phyloP scores from a whole-genome alignment of 2,797 vertebrate genomes.

The Characodon lateralis region DNA sequence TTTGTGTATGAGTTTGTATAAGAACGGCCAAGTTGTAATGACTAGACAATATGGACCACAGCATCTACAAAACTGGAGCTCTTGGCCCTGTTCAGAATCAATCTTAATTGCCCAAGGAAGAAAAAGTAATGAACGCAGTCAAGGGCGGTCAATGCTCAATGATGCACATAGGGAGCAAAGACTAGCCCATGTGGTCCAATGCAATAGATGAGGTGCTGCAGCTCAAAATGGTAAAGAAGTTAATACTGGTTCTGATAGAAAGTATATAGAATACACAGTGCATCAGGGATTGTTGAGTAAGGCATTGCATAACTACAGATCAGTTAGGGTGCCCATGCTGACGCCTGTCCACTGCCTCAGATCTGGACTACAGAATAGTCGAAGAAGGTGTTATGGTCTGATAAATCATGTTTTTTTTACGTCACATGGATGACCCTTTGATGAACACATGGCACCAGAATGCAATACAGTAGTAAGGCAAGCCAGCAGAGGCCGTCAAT shows the following conservation, averaged over 20 bases:
- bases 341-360: background rate
- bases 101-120: background rate
- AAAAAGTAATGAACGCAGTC: background rate
- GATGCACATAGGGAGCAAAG: background rate
- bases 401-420: background rate
- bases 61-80: background rate
- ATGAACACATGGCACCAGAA: background rate
- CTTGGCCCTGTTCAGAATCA: background rate
- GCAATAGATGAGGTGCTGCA: background rate
- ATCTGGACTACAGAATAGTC: background rate
- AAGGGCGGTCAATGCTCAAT: background rate
- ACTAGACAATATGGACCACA: background rate
- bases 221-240: background rate
- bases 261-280: background rate
- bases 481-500: background rate
- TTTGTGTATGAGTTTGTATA: background rate
- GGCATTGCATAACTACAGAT: background rate
- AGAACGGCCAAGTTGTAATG: background rate
- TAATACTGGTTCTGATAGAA: background rate
- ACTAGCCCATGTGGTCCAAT: background rate
- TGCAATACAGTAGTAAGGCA: background rate
- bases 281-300: background rate
- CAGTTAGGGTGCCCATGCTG: background rate
- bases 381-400: background rate
- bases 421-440: background rate